These are phyloP conservation scores for Drosophila basisetae DNA, from an alignment of 2,888 invertebrate genomes.

Conservation along the genomic window DNA sequence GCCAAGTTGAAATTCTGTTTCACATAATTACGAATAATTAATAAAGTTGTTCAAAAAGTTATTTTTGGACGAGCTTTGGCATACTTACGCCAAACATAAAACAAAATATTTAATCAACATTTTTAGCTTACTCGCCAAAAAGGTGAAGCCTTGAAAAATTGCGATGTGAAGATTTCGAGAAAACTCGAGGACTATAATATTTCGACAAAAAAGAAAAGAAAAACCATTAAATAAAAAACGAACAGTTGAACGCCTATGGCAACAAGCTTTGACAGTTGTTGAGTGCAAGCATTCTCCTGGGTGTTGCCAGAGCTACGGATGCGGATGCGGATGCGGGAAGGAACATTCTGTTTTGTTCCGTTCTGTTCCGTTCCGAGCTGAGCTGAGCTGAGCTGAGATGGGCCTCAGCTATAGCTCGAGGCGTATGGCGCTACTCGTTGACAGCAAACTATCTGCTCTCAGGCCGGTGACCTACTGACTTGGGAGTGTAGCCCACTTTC, in stretches of 20 bases:
- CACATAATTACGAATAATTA: constrained; percentile 10
- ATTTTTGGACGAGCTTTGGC: not conserved
- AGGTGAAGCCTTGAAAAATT: constrained; percentile 6
- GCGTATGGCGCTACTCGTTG: constrained; percentile 47
- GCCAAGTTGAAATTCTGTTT: not conserved
- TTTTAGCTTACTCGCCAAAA: constrained; percentile 8
- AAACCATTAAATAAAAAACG: constrained; percentile 32
- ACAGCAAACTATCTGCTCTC: constrained; percentile 52
- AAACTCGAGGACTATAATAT: constrained; percentile 39
- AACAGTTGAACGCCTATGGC: constrained; percentile 36
- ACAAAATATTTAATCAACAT: constrained; percentile 14
- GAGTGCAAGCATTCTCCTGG: constrained; percentile 27
- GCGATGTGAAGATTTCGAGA: constrained; percentile 25
- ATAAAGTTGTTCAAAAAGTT: constrained; percentile 21
- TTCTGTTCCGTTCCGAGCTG: constrained; percentile 2
- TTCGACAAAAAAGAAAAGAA: constrained; percentile 5
- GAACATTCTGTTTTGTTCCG: not conserved
- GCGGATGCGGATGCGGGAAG: constrained; percentile 15
- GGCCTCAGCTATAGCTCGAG: constrained; percentile 27
- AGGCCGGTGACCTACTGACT: constrained; percentile 70
- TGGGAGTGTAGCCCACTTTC: constrained; percentile 69
- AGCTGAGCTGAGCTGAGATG: not conserved
- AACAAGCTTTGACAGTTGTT: constrained; percentile 14
- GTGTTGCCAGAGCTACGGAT: constrained; percentile 32
- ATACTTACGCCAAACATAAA: constrained; percentile 7